Conservation (phyloP, 2,113 vertebrate species). For the Ibidorhyncha struthersii region DNA sequence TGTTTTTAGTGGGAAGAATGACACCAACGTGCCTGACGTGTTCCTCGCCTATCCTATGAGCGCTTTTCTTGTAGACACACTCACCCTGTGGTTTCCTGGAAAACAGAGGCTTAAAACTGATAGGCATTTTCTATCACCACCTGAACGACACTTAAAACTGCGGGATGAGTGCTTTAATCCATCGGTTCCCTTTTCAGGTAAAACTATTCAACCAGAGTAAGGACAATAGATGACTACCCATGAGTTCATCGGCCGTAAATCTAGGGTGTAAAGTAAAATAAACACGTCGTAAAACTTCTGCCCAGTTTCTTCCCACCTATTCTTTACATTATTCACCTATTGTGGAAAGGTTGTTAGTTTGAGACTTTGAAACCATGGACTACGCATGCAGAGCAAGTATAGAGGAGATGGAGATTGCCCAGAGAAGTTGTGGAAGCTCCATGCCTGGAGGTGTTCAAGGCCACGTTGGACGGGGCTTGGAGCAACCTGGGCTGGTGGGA, state of each 20-base stretch:
- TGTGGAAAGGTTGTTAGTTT: background rate
- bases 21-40: no score
- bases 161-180: background rate
- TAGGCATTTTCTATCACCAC: background rate
- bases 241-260: background rate
- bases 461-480: no score
- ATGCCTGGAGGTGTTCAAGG: no score
- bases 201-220: background rate
- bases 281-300: background rate
- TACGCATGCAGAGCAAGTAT: background rate
- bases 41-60: background rate
- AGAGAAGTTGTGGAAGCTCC: no score
- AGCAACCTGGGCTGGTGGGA: no score
- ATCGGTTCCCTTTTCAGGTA: background rate
- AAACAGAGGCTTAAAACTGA: background rate
- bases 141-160: background rate
- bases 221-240: background rate
- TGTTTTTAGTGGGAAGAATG: background rate
- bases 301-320: background rate
- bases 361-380: background rate
- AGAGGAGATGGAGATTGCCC: background rate
- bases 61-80: background rate
- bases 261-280: background rate
- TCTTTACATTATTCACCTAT: background rate
- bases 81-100: background rate